A percentile compares a stretch with the other conserved stretches of the same genome.
Conservation (phyloP, 2,797 vertebrate species). For the Microcaecilia unicolor region DNA sequence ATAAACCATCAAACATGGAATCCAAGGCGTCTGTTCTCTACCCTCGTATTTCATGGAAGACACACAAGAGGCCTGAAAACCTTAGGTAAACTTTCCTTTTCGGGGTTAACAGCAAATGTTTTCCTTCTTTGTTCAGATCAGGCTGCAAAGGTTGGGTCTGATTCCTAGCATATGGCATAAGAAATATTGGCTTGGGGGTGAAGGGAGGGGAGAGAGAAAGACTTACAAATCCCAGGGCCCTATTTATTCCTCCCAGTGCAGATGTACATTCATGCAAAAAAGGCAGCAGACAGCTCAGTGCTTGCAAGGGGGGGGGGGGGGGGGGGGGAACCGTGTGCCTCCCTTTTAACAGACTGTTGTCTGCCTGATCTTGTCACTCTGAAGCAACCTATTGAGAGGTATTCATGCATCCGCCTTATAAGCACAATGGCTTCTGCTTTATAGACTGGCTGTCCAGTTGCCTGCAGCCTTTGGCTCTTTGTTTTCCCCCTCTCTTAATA, state of each 20-base stretch:
- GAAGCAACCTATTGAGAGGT: constrained; percentile 87
- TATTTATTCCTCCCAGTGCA: constrained; percentile 73
- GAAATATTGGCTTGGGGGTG: constrained; percentile 12
- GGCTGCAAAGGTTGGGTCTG: constrained; percentile 11
- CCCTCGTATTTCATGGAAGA: constrained; percentile 13
- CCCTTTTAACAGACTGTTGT: constrained; percentile 86
- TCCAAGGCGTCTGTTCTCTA: too few species aligned
- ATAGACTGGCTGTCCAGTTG: constrained; percentile 84
- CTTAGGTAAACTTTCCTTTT: too few species aligned
- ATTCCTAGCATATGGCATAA: constrained; percentile 50
- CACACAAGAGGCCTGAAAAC: constrained; percentile 30
- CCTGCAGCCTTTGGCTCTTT: constrained; percentile 74
- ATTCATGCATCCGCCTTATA: constrained; percentile 86
- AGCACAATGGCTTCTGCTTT: constrained; percentile 84
- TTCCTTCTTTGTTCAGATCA: neutral
- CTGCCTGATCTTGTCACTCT: constrained; percentile 93
- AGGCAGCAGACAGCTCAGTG: constrained; percentile 56
- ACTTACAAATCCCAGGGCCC: constrained; percentile 48
- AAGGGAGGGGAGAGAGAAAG: constrained; percentile 34
- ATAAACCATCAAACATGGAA: too few species aligned
- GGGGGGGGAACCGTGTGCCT: constrained; percentile 51
- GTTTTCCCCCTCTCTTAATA: constrained; percentile 86
- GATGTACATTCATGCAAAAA: constrained; percentile 84
- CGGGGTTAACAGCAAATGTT: neutral
- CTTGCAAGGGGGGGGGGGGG: constrained; percentile 43